phyloP scores from a whole-genome alignment of 2,113 vertebrate genomes.

The Zootoca vivipara region DNA sequence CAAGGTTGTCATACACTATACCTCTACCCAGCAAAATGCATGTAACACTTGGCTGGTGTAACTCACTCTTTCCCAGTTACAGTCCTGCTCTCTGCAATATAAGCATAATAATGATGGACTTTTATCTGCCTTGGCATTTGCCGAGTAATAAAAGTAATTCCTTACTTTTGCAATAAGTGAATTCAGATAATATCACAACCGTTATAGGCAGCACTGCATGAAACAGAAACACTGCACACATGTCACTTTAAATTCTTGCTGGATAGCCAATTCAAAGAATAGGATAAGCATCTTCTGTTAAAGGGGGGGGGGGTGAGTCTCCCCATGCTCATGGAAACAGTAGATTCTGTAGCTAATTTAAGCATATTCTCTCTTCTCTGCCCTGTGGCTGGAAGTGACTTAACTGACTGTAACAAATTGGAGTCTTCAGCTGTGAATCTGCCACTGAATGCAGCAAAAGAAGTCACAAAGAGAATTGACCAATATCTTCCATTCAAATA shows the following conservation, averaged over 20 bases:
- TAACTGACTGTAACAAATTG: constrained; percentile 15
- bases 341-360: constrained; percentile 33
- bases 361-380: not conserved
- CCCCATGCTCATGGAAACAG: constrained; percentile 23
- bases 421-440: constrained; percentile 27
- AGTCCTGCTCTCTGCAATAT: no score
- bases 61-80: no score
- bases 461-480: not conserved
- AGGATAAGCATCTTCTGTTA: constrained; percentile 18
- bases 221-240: constrained; percentile 6
- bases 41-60: no score
- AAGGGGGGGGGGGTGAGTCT: not conserved
- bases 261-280: constrained; percentile 24
- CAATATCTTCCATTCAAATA: not conserved
- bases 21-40: no score
- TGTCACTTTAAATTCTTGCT: constrained; percentile 23
- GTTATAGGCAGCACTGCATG: not conserved
- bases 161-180: not conserved
- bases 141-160: not conserved
- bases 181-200: not conserved
- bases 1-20: no score
- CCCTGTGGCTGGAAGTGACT: constrained; percentile 33
- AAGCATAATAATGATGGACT: no score
- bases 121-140: no score
- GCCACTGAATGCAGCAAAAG: constrained; percentile 7